Evolutionary conservation across 2,888 invertebrate genomes (phyloP).

Genomic region (Tortricodes alternella): DNA sequence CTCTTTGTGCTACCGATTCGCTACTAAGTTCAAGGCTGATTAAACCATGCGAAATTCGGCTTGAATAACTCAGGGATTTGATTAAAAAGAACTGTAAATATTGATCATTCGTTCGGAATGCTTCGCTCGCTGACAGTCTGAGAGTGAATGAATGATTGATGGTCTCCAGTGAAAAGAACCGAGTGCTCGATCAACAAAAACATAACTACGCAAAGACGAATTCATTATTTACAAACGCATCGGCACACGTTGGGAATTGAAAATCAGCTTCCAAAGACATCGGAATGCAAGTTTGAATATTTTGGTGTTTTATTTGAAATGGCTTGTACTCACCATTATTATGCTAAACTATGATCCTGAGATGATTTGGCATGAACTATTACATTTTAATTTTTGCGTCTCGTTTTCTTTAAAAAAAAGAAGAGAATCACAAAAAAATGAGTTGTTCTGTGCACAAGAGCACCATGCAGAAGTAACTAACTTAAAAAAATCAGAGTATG

Average conservation of each 20-base stretch:
- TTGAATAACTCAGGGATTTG: slow-evolving; percentile 2
- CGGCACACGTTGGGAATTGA: not conserved
- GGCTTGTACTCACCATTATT: too few species aligned
- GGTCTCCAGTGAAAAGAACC: slow-evolving; percentile 5
- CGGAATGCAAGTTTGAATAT: too few species aligned
- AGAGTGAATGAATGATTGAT: slow-evolving; percentile 25
- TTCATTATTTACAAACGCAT: not conserved
- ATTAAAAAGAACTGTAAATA: slow-evolving; percentile 25
- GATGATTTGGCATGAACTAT: too few species aligned
- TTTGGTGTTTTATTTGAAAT: too few species aligned
- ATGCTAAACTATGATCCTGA: too few species aligned
- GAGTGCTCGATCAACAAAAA: slow-evolving; percentile 19
- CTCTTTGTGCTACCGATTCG: slow-evolving; percentile 25
- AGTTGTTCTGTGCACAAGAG: too few species aligned
- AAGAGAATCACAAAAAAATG: too few species aligned
- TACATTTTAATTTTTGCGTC: too few species aligned
- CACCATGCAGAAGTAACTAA: too few species aligned
- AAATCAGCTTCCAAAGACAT: not conserved
- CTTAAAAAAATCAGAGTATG: too few species aligned
- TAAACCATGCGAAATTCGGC: slow-evolving; percentile 6
- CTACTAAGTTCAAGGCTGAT: slow-evolving; percentile 28
- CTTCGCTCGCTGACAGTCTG: slow-evolving; percentile 17
- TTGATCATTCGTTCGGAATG: slow-evolving; percentile 19
- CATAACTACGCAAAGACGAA: not conserved
- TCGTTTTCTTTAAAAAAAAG: too few species aligned